These are phyloP conservation scores for Phrynocephalus forsythii DNA, from an alignment of 2,797 vertebrate genomes.

Conservation along the genomic window DNA sequence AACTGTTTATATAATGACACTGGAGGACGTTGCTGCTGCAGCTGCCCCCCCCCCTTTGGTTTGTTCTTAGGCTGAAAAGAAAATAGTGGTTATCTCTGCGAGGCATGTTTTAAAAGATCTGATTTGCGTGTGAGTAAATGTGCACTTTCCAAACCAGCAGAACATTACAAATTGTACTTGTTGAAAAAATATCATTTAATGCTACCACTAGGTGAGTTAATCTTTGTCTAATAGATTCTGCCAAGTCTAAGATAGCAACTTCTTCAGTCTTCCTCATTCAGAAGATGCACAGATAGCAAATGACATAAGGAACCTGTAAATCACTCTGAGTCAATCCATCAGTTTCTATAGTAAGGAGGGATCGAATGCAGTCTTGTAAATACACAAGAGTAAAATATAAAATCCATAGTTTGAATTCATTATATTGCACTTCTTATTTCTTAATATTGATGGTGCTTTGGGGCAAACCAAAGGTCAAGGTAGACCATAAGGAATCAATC, in stretches of 20 bases:
- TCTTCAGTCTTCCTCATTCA: background rate
- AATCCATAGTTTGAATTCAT: no score
- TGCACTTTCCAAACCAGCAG: background rate
- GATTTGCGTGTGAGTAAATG: background rate
- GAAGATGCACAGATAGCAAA: background rate
- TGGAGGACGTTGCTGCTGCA: background rate
- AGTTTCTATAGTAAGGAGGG: background rate
- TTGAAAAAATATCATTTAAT: background rate
- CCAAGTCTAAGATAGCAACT: background rate
- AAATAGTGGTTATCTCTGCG: background rate
- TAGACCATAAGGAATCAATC: no score
- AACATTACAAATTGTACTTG: background rate
- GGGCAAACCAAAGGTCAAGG: no score
- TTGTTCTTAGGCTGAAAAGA: background rate
- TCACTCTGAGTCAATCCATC: background rate
- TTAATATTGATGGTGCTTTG: no score
- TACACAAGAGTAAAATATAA: no score
- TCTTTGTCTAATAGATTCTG: background rate
- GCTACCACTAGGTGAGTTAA: background rate
- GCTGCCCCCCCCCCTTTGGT: background rate
- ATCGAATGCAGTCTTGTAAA: no score
- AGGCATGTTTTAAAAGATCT: background rate
- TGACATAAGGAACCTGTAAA: no score
- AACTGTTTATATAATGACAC: background rate
- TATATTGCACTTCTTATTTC: no score